Evolutionary conservation across 1,140 invertebrate genomes (phyloP).

Genomic region (Drosophila biarmipes): DNA sequence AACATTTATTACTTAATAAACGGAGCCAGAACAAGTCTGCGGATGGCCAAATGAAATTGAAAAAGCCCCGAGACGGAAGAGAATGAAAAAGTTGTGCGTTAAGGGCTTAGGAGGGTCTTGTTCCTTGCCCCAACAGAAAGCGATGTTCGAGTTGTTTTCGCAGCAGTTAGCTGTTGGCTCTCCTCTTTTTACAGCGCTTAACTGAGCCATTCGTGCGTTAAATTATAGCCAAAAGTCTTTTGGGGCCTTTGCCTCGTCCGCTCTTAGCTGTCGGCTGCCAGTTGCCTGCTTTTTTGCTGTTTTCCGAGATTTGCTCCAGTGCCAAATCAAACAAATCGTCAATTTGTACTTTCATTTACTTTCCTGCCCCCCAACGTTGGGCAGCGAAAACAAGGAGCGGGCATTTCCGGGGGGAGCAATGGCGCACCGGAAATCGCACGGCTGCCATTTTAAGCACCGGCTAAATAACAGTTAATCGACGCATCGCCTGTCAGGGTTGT

Average conservation of each 20-base stretch:
- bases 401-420: background rate
- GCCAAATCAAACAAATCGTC: slow-evolving; percentile 79
- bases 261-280: slow-evolving; percentile 10
- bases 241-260: slow-evolving; percentile 13
- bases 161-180: slow-evolving; percentile 21
- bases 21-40: slow-evolving; percentile 22
- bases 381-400: slow-evolving; percentile 24
- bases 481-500: slow-evolving; percentile 63
- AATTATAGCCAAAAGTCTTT: slow-evolving; percentile 75
- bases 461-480: slow-evolving; percentile 81
- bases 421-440: slow-evolving; percentile 65
- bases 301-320: slow-evolving; percentile 63
- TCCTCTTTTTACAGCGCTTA: slow-evolving; percentile 67
- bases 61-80: slow-evolving; percentile 41
- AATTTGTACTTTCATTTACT: slow-evolving; percentile 82
- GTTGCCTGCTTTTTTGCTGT: slow-evolving; percentile 9
- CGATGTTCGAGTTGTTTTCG: slow-evolving; percentile 44
- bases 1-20: slow-evolving; percentile 80
- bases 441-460: slow-evolving; percentile 77
- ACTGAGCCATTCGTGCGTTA: slow-evolving; percentile 77
- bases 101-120: slow-evolving; percentile 65
- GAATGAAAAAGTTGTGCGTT: slow-evolving; percentile 54
- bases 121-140: slow-evolving; percentile 6
- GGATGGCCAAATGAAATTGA: slow-evolving; percentile 51
- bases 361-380: slow-evolving; percentile 61